A percentile compares a stretch with the other conserved stretches of the same genome.
Evolutionary conservation across 2,797 vertebrate genomes (phyloP).

Genomic region (Amniataba percoides): DNA sequence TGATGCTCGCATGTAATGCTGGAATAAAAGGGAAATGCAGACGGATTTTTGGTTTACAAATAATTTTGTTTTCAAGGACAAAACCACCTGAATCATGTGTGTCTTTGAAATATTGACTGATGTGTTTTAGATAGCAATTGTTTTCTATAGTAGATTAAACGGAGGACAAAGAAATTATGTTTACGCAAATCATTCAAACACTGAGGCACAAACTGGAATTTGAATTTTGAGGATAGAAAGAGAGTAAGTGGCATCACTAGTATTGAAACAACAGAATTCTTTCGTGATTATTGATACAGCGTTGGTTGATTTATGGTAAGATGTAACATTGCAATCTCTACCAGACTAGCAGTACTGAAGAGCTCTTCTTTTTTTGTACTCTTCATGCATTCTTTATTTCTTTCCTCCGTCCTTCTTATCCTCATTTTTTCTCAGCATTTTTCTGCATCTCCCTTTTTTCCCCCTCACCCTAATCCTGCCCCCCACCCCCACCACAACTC

Average conservation of each 20-base stretch:
- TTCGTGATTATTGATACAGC: not conserved
- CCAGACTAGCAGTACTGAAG: too few relatives aligned
- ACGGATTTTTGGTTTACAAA: not conserved
- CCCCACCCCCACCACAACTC: not conserved
- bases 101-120: not conserved
- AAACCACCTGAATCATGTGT: not conserved
- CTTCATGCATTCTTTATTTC: not conserved
- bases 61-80: not conserved
- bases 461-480: slow-evolving; percentile 11
- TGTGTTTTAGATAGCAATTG: slow-evolving; percentile 2
- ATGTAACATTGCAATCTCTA: not conserved
- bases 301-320: not conserved
- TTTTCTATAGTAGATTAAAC: not conserved
- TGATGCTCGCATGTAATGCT: not conserved
- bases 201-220: too few relatives aligned
- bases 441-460: slow-evolving; percentile 16
- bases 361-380: not conserved
- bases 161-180: not conserved
- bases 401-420: not conserved
- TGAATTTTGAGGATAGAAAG: not conserved
- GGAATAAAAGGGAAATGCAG: not conserved
- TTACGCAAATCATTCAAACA: not conserved
- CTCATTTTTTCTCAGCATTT: not conserved
- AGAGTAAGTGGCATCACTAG: not conserved
- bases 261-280: not conserved